Evolutionary conservation across 2,888 invertebrate species (phyloP).

Genomic region (Labia minor): DNA sequence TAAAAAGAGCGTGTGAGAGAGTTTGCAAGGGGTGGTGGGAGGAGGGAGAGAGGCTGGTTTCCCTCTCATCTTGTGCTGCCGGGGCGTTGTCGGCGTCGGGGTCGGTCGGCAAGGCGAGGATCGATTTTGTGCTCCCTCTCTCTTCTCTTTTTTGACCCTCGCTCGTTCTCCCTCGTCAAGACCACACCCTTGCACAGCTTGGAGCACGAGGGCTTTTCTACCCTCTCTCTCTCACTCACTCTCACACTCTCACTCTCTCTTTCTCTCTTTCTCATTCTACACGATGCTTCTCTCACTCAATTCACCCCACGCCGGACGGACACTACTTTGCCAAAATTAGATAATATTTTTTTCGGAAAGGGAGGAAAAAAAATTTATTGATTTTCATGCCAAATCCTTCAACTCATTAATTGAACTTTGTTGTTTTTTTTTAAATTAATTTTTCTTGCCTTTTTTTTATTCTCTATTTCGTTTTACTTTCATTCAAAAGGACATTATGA

Average conservation of each 20-base stretch:
- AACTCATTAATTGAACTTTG: too few relatives aligned
- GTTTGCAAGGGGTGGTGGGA: neutral
- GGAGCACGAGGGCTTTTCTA: neutral
- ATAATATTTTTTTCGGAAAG: neutral
- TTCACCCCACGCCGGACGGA: neutral
- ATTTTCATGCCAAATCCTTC: neutral
- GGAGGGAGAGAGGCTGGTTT: too few relatives aligned
- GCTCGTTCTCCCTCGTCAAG: constrained; percentile 2
- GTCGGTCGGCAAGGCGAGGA: neutral
- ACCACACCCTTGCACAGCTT: constrained; percentile 13
- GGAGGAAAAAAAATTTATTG: neutral
- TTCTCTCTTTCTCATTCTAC: neutral
- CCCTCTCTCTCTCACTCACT: neutral
- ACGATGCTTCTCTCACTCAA: neutral
- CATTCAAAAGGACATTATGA: too few relatives aligned
- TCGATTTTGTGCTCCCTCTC: neutral
- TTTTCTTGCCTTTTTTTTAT: too few relatives aligned
- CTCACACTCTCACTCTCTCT: neutral
- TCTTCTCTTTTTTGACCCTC: neutral
- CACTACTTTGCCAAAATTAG: constrained; percentile 8
- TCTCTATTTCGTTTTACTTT: too few relatives aligned
- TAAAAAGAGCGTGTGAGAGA: too few relatives aligned
- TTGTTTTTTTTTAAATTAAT: too few relatives aligned
- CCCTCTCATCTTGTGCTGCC: neutral
- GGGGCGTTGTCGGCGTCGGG: neutral